A percentile compares a stretch with the other conserved stretches of the same genome.
Conservation (phyloP, 2,888 invertebrate species). For the Xestia c-nigrum region DNA sequence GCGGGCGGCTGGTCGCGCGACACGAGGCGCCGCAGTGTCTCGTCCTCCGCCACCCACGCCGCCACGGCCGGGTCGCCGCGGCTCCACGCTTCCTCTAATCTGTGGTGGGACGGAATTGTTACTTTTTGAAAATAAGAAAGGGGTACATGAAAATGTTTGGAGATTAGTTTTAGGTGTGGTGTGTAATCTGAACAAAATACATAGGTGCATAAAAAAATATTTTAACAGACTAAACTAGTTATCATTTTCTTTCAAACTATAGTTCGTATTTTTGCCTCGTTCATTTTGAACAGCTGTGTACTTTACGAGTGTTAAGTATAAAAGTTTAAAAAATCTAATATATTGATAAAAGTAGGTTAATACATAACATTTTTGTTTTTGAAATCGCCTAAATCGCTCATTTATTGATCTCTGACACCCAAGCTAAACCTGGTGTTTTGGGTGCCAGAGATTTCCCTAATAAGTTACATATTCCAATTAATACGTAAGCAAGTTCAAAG, state of each 20-base stretch:
- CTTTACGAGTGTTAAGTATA: too few relatives aligned
- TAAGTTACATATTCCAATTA: not conserved
- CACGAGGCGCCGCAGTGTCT: constrained; percentile 94
- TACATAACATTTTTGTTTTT: too few relatives aligned
- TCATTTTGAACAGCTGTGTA: too few relatives aligned
- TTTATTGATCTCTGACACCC: too few relatives aligned
- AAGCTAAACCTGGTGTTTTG: not conserved
- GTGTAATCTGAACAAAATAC: not conserved
- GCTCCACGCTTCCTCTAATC: constrained; percentile 95
- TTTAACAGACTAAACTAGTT: too few relatives aligned
- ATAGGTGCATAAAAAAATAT: too few relatives aligned
- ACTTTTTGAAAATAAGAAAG: too few relatives aligned
- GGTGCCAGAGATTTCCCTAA: not conserved
- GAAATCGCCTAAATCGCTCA: too few relatives aligned
- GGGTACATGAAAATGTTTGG: not conserved
- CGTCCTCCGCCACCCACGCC: constrained; percentile 96
- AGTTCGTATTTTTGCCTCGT: too few relatives aligned
- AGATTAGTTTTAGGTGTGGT: not conserved
- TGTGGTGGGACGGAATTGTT: constrained; percentile 63
- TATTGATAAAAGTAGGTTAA: too few relatives aligned
- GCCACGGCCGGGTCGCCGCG: constrained; percentile 96
- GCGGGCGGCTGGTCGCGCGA: constrained; percentile 88
- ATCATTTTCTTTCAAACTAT: too few relatives aligned
- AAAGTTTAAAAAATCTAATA: too few relatives aligned
- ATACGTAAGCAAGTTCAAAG: not conserved